Evolutionary conservation across 2,888 invertebrate genomes (phyloP).

Genomic region (Protophormia terraenovae): DNA sequence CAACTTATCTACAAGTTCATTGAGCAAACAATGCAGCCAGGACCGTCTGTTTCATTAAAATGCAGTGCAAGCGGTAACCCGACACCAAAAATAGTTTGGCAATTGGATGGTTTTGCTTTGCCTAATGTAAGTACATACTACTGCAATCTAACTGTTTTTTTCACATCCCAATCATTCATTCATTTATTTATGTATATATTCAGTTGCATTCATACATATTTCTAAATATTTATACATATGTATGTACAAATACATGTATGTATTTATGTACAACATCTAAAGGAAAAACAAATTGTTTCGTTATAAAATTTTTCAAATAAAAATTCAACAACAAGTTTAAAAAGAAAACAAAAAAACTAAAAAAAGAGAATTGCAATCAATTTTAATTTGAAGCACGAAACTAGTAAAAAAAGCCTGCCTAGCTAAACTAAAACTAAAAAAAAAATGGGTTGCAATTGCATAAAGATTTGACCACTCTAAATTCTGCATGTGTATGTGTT

Average conservation of each 20-base stretch:
- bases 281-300: conserved; percentile 37
- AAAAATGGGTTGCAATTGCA: conserved; percentile 40
- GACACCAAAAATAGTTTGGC: conserved; percentile 89
- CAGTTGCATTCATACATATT: background rate
- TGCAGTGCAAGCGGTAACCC: conserved; percentile 90
- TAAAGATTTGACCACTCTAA: conserved; percentile 51
- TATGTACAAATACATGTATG: background rate
- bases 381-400: conserved; percentile 59
- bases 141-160: background rate
- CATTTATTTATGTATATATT: background rate
- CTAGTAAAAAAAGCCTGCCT: conserved; percentile 22
- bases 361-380: conserved; percentile 51
- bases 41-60: conserved; percentile 89
- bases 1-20: conserved; percentile 88
- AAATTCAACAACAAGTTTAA: background rate
- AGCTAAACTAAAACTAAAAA: background rate
- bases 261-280: background rate
- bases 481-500: conserved; percentile 1
- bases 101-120: conserved; percentile 87
- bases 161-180: background rate
- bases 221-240: background rate
- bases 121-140: conserved; percentile 81
- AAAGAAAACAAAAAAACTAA: background rate
- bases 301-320: conserved; percentile 20
- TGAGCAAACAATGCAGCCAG: conserved; percentile 89